These are phyloP conservation scores for Rhombomys opimus DNA, from an alignment of 2,113 vertebrate species.

Conservation along the genomic window DNA sequence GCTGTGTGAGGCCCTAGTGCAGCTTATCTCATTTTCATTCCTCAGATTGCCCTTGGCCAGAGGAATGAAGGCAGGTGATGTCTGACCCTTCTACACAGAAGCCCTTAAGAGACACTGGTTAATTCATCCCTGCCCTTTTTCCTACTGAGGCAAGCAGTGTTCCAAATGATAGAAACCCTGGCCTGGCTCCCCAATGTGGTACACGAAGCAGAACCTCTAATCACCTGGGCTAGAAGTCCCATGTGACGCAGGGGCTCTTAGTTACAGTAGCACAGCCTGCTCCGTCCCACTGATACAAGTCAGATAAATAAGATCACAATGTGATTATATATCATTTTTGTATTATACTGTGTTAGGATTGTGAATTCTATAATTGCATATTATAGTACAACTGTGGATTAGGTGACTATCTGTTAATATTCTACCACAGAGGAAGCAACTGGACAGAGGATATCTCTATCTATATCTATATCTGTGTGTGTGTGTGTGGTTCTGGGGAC, in stretches of 20 bases:
- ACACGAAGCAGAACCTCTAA: not conserved
- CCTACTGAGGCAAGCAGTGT: not conserved
- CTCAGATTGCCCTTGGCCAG: not conserved
- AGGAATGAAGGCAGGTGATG: not conserved
- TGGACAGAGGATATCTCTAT: too few relatives aligned
- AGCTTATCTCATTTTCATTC: accelerated
- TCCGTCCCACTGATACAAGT: not conserved
- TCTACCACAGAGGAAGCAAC: not conserved
- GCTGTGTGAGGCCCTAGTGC: not conserved
- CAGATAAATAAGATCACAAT: not conserved
- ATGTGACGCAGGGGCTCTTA: not conserved
- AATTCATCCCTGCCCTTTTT: too few relatives aligned
- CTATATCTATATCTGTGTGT: too few relatives aligned
- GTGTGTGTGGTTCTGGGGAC: not conserved
- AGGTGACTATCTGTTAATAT: not conserved
- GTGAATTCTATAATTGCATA: not conserved
- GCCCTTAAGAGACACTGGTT: not conserved
- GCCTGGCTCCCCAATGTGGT: accelerated
- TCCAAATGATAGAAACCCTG: accelerated
- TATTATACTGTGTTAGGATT: not conserved
- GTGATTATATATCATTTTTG: not conserved
- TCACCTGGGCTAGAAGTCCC: accelerated
- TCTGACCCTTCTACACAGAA: not conserved
- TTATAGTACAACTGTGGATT: not conserved
- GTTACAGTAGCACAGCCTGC: too few relatives aligned